Percentiles rank a stretch among this genome's conserved stretches.
These are phyloP conservation scores for Leptoclinus maculatus DNA, from an alignment of 2,797 vertebrate species.

Conservation along the genomic window DNA sequence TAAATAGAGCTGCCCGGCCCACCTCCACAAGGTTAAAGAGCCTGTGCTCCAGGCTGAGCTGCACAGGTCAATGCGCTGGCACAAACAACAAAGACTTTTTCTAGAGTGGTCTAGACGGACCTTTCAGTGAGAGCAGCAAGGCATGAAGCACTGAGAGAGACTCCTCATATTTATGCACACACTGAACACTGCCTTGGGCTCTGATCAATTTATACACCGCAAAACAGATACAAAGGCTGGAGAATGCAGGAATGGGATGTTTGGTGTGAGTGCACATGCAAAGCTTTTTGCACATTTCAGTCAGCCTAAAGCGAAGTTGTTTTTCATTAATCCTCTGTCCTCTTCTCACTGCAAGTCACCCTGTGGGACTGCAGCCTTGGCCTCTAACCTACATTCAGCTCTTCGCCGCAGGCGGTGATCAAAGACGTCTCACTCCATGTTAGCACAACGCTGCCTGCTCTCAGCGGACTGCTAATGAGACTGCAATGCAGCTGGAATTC, in stretches of 20 bases:
- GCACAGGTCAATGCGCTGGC: conserved; percentile 78
- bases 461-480: conserved; percentile 23
- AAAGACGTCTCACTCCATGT: conserved; percentile 48
- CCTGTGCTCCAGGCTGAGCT: conserved; percentile 57
- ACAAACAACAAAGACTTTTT: conserved; percentile 74
- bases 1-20: conserved; percentile 50
- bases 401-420: conserved; percentile 53
- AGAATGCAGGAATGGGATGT: conserved; percentile 69
- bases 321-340: conserved; percentile 24
- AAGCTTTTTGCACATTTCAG: conserved; percentile 30
- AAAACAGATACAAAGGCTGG: conserved; percentile 51
- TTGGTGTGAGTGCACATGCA: conserved; percentile 51
- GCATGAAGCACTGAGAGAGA: conserved; percentile 71
- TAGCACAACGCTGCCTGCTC: conserved; percentile 9
- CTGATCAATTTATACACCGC: conserved; percentile 60
- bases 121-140: conserved; percentile 77
- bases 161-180: conserved; percentile 50
- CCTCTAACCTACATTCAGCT: conserved; percentile 62
- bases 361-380: conserved; percentile 22
- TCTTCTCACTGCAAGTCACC: conserved; percentile 13
- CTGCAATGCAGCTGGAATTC: conserved; percentile 28
- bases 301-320: conserved; percentile 32
- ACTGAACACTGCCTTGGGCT: conserved; percentile 46
- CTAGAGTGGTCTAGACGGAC: conserved; percentile 69
- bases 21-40: conserved; percentile 75